Percentiles rank a stretch among this genome's conserved stretches.
Conservation (phyloP, 2,797 vertebrate genomes). For the Diceros bicornis region DNA sequence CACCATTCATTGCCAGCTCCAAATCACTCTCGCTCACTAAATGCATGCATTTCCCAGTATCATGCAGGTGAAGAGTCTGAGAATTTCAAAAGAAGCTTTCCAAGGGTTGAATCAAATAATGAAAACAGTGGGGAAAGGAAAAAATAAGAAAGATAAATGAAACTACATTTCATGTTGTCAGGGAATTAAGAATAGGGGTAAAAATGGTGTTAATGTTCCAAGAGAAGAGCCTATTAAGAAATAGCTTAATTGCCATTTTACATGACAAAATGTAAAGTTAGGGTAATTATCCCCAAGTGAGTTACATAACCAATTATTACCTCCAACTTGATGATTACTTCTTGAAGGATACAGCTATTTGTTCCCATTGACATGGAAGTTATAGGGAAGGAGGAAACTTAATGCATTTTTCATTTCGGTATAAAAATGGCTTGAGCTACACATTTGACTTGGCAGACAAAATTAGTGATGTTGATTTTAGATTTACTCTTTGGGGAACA, state of each 20-base stretch:
- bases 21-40: not conserved
- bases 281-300: not conserved
- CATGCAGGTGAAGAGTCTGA: not conserved
- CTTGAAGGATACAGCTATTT: not conserved
- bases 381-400: not conserved
- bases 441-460: constrained; percentile 11
- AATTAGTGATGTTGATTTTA: not conserved
- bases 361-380: not conserved
- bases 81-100: not conserved
- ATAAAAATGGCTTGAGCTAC: not conserved
- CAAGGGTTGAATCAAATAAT: not conserved
- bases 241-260: constrained; percentile 8
- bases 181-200: not conserved
- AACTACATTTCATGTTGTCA: not conserved
- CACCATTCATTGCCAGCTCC: not conserved
- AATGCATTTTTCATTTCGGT: not conserved
- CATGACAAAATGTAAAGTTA: not conserved
- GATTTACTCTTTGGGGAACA: not conserved
- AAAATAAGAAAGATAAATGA: not conserved
- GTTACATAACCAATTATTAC: not conserved
- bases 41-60: not conserved
- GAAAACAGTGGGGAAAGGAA: not conserved
- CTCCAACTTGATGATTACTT: not conserved
- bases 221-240: not conserved
- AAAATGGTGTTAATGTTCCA: not conserved